Percentiles rank a stretch among this genome's conserved stretches.
Evolutionary conservation across 1,140 invertebrate genomes (phyloP).

Genomic region (Nephila pilipes): DNA sequence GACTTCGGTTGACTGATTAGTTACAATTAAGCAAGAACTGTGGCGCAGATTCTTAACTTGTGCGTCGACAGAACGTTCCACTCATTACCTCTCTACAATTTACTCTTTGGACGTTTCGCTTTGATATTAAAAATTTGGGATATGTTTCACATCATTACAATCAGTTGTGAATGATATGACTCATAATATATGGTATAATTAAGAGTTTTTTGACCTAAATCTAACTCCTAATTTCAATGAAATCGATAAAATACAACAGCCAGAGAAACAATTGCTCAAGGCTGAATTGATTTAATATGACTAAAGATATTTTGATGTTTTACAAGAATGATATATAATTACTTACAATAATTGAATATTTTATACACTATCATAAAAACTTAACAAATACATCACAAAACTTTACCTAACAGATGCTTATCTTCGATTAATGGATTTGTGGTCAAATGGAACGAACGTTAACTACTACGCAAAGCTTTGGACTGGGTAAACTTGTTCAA

Average conservation of each 20-base stretch:
- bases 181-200: constrained; percentile 67
- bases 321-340: constrained; percentile 56
- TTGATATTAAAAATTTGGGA: constrained; percentile 76
- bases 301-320: constrained; percentile 65
- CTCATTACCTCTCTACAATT: constrained; percentile 63
- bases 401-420: constrained; percentile 50
- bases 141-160: constrained; percentile 76
- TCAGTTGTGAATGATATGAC: constrained; percentile 74
- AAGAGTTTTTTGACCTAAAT: constrained; percentile 43
- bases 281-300: constrained; percentile 39
- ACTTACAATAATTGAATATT: constrained; percentile 49
- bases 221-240: constrained; percentile 68
- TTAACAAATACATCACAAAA: constrained; percentile 47
- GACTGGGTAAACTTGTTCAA: constrained; percentile 6
- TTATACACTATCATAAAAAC: constrained; percentile 71
- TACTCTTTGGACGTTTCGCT: constrained; percentile 72
- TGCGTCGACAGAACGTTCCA: constrained; percentile 67
- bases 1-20: neutral
- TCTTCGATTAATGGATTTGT: neutral
- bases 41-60: constrained; percentile 58
- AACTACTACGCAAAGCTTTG: constrained; percentile 38
- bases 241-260: constrained; percentile 67
- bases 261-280: constrained; percentile 9
- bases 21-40: constrained; percentile 49
- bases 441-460: constrained; percentile 8